Evolutionary conservation across 35 echinoderm and acorn worm genomes (phyloP), one percentile per base, ranked within the genome.

Genomic region (Acanthaster planci): DNA sequence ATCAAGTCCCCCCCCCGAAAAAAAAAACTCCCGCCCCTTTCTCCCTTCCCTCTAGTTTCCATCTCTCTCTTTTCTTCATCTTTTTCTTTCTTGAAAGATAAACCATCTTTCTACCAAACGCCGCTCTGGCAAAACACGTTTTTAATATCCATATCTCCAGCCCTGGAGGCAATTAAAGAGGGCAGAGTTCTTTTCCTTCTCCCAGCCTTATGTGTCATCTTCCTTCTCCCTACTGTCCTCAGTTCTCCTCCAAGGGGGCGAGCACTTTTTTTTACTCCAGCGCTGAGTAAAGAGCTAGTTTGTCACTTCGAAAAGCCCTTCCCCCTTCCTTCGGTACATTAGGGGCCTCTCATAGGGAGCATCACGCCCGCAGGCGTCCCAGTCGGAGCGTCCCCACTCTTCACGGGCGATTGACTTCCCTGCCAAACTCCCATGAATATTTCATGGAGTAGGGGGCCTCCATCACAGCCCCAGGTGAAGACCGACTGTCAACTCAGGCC

Each of bases 401-500:
- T 83, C 56, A 58, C 81, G 81, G 51, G 53, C 81, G 52, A 57
- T 59, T 83, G 81, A 83, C 81, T 83, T 83, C 56, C 81, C 51
- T 19, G 59, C 27, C 81, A 83, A 83, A 83, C 51, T 51, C 81
- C 81, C 54, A 83, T 83, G 81, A 83, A 83, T 83, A 83, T 83
- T 83, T 83, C 81, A 83, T 83, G 52, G 81, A 83, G 56, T 37
- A 35, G 51, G 30, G 64, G 42, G 42, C 42, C 64, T 57, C 56
- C 51, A 35, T 56, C 81, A 83, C 51, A 59, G 27, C 81, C 54
- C 52, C 27, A 83, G 81, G 81, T 83, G 81, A 37, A 51, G 52
- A 40, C 5, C 18, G 29, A 53, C 81, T 83, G 81, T 83, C 81
- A 83, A 58, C 35, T 57, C 56, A 58, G 81, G 81, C 81, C 52